phyloP scores from a whole-genome alignment of 2,888 invertebrate species.

The Amblyjoppa fuscipennis region DNA sequence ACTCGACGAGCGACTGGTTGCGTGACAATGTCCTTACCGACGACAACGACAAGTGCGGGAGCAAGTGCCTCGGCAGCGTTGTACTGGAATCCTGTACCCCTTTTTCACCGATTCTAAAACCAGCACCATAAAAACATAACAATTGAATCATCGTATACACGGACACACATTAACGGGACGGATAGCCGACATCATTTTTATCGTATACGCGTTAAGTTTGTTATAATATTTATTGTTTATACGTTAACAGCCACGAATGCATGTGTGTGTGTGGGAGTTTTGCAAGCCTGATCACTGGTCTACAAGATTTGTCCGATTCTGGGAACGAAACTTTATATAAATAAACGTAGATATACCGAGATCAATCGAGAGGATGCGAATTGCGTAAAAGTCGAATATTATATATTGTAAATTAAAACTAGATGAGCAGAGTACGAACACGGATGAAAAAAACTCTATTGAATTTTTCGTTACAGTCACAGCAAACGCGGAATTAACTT shows the following conservation, averaged over 20 bases:
- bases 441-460: neutral
- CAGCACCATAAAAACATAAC: conserved; percentile 69
- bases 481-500: conserved; percentile 14
- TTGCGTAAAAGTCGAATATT: neutral
- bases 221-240: conserved; percentile 76
- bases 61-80: conserved; percentile 66
- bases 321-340: conserved; percentile 13
- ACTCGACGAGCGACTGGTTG: conserved; percentile 74
- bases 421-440: neutral
- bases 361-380: conserved; percentile 7
- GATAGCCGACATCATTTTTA: conserved; percentile 51
- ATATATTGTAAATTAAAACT: conserved; percentile 13
- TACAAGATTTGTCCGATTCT: conserved; percentile 6
- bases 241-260: conserved; percentile 59
- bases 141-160: conserved; percentile 15
- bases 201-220: conserved; percentile 68
- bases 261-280: conserved; percentile 35
- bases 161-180: conserved; percentile 34
- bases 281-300: conserved; percentile 18
- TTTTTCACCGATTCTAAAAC: conserved; percentile 72
- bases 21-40: conserved; percentile 67
- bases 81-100: conserved; percentile 68
- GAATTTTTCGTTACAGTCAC: neutral
- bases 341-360: conserved; percentile 1
- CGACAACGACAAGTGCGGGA: conserved; percentile 69